Base-by-base conservation (phyloP, 1,140 invertebrate genomes). In the Frieseomelitta varia region DNA sequence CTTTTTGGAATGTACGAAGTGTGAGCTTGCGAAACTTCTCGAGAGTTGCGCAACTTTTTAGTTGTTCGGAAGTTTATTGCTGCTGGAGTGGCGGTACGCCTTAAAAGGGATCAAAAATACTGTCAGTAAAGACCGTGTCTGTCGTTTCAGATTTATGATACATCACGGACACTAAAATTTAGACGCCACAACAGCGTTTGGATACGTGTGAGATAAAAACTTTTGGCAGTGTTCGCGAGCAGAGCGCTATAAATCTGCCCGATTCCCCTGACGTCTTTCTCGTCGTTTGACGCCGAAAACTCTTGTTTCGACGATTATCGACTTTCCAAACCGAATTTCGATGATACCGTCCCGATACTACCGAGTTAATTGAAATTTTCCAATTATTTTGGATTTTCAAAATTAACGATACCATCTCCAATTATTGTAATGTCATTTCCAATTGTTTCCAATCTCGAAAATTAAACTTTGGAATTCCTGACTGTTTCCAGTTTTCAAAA, bases 91-190 rank as follows among this genome's bases (percentile, higher is more conserved):
- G 68, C 14, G 10, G 34, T 12, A 12, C 6, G 27, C 12, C 8
- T 24, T 47, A 47, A 34, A 47, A 34, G 12, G 30, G 34, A 47
- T 69, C 68, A 69, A 69, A 69, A 69, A 47, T 69, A n/a, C 24
- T 21, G 12, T 69, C 34, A 47, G 68, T 24, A n/a, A 21, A 47
- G 68, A 47, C 34, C 39, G n/a, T 47, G 68, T 47, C 68, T 69
- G 68, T 69, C 68, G 68, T 69, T 47, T 12, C 39, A 69, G 34
- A 47, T 69, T 69, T 69, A 69, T 14, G 68, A 69, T 47, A 69
- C 68, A 39, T 69, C 68, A 47, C 21, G 15, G 34, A 12, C 47
- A 69, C 21, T 69, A 39, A 47, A 69, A 69, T 69, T 69, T 69
- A 10, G 68, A n/a, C 21, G 30, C 19, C 8, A n/a, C 34, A 47